Evolutionary conservation across 2,797 vertebrate species (phyloP).

Genomic region (Melanotaenia nigrans): DNA sequence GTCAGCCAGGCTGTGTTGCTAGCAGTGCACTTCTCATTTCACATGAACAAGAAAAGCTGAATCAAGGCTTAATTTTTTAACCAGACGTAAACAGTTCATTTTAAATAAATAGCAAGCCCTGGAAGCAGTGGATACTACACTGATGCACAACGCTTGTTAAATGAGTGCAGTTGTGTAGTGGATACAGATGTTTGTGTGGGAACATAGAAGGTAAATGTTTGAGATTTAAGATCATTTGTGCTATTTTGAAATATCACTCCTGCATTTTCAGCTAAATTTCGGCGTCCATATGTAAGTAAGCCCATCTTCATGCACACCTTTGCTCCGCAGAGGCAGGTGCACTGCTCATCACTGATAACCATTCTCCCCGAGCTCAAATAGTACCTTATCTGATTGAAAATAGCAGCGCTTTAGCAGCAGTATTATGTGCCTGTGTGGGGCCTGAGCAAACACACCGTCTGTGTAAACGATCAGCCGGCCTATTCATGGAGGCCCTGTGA

Average conservation of each 20-base stretch:
- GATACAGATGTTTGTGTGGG: background rate
- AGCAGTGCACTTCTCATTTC: slow-evolving; percentile 40
- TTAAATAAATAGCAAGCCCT: background rate
- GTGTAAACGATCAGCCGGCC: slow-evolving; percentile 47
- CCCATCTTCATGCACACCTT: background rate
- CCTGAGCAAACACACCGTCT: slow-evolving; percentile 64
- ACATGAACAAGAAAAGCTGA: slow-evolving; percentile 30
- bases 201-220: background rate
- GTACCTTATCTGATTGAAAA: slow-evolving; percentile 56
- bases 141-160: background rate
- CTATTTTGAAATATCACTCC: background rate
- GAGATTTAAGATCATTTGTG: background rate
- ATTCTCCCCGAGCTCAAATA: slow-evolving; percentile 46
- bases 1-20: slow-evolving; percentile 53
- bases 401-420: slow-evolving; percentile 11
- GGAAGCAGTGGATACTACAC: background rate
- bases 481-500: slow-evolving; percentile 67
- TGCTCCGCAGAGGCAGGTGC: slow-evolving; percentile 42
- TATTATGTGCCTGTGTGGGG: slow-evolving; percentile 30
- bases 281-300: background rate
- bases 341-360: slow-evolving; percentile 37
- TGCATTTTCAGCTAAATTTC: background rate
- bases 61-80: background rate
- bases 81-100: background rate
- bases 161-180: background rate